Conservation (phyloP, 2,113 vertebrate genomes). For the Indicator indicator region DNA sequence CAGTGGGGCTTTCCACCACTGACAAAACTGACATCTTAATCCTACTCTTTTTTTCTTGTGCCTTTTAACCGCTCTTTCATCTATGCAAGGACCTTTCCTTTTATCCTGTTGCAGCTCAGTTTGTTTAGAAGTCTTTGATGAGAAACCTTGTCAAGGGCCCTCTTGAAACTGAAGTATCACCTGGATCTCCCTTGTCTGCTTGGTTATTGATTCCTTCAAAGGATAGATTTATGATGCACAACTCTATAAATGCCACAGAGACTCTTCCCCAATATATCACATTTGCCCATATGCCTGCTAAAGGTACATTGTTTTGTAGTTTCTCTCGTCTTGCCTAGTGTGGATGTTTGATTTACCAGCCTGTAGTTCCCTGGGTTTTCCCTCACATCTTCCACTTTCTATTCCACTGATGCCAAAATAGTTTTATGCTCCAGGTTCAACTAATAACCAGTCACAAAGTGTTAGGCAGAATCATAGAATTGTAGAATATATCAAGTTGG, state of each 20-base stretch:
- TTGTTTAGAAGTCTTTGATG: conserved; percentile 44
- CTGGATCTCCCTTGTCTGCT: not conserved
- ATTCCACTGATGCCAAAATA: not conserved
- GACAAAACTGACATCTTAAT: conserved; percentile 45
- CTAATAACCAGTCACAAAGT: not conserved
- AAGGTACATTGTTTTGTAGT: not conserved
- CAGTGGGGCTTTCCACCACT: not conserved
- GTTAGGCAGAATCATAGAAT: not conserved
- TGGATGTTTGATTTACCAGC: not conserved
- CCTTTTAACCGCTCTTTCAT: conserved; percentile 49
- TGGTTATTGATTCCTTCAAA: conserved; percentile 35
- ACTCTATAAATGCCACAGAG: conserved; percentile 3
- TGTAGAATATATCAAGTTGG: not conserved
- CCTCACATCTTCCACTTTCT: not conserved
- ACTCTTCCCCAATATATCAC: conserved; percentile 14
- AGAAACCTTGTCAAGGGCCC: conserved; percentile 23
- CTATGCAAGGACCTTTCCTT: conserved; percentile 22
- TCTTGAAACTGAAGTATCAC: not conserved
- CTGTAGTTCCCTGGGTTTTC: not conserved
- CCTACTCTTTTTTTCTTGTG: conserved; percentile 9
- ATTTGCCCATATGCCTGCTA: conserved; percentile 15
- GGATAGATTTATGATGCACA: conserved; percentile 20
- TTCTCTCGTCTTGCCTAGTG: not conserved
- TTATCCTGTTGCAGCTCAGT: conserved; percentile 18
- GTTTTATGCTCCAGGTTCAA: not conserved